These are phyloP conservation scores for Eristalinus aeneus DNA, from an alignment of 2,888 invertebrate species.

Conservation along the genomic window DNA sequence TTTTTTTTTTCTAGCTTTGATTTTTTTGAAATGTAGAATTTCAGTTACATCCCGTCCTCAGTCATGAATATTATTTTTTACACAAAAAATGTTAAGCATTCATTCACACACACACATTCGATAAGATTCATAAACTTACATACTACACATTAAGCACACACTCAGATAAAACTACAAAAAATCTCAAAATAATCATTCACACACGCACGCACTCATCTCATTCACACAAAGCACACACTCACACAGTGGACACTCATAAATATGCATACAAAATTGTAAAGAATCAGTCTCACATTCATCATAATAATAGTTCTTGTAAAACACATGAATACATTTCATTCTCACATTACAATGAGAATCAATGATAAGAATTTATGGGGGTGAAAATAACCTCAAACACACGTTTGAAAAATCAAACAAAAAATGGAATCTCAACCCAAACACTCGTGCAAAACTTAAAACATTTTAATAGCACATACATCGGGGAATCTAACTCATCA, in stretches of 20 bases:
- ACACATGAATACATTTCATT: slow-evolving; percentile 36
- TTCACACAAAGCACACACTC: not conserved
- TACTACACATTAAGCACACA: slow-evolving; percentile 3
- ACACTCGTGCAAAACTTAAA: not conserved
- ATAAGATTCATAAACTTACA: not conserved
- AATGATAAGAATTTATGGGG: not conserved
- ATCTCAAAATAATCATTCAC: not conserved
- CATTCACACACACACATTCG: not conserved
- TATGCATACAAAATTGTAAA: slow-evolving; percentile 68
- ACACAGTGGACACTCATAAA: slow-evolving; percentile 45
- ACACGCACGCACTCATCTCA: not conserved
- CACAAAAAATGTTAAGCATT: not conserved
- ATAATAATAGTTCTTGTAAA: slow-evolving; percentile 51
- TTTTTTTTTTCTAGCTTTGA: too few species aligned
- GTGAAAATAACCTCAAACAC: slow-evolving; percentile 42
- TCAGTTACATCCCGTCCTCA: not conserved
- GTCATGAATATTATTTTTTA: not conserved
- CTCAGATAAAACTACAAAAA: slow-evolving; percentile 1
- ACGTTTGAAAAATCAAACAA: slow-evolving; percentile 8
- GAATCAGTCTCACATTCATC: slow-evolving; percentile 70
- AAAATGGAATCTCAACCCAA: not conserved
- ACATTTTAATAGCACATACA: not conserved
- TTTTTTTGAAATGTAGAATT: too few species aligned
- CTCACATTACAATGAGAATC: not conserved
- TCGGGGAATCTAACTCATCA: not conserved